Percentiles rank a stretch among this genome's conserved stretches.
Evolutionary conservation across 2,113 vertebrate species (phyloP).

Genomic region (Tragelaphus scriptus): DNA sequence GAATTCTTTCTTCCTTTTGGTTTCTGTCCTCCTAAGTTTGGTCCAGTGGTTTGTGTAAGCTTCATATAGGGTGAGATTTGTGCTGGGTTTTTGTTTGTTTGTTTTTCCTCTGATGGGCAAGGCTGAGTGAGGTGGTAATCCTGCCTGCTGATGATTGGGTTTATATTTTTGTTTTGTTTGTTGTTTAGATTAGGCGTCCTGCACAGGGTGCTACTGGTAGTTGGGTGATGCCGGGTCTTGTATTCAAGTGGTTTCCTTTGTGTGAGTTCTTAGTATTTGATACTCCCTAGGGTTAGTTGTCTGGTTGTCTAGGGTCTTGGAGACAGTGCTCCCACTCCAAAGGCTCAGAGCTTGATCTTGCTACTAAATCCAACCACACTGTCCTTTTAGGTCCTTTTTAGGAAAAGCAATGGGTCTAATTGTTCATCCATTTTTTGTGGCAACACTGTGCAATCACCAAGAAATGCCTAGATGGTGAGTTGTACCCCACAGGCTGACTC

Average conservation of each 20-base stretch:
- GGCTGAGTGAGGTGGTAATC: neutral
- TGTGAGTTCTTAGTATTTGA: neutral
- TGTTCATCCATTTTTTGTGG: neutral
- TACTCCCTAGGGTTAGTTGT: neutral
- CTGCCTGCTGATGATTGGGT: neutral
- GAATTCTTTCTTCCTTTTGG: neutral
- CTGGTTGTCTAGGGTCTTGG: neutral
- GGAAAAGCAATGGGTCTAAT: neutral
- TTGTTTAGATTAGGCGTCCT: fast-evolving
- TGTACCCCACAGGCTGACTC: neutral
- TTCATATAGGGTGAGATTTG: neutral
- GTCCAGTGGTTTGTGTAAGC: neutral
- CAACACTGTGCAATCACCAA: neutral
- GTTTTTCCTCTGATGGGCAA: neutral
- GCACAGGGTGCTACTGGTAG: neutral
- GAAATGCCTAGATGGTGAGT: neutral
- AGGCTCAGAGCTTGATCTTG: neutral
- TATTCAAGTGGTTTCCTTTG: neutral
- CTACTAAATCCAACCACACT: neutral
- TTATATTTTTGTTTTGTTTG: neutral
- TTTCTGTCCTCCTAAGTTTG: neutral
- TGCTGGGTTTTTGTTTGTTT: neutral
- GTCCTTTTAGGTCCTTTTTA: neutral
- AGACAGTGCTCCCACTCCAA: neutral
- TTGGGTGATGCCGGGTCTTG: neutral